A percentile compares a stretch with the other conserved stretches of the same genome.
Evolutionary conservation across 2,888 invertebrate genomes (phyloP).

Genomic region (Elmis aenea): DNA sequence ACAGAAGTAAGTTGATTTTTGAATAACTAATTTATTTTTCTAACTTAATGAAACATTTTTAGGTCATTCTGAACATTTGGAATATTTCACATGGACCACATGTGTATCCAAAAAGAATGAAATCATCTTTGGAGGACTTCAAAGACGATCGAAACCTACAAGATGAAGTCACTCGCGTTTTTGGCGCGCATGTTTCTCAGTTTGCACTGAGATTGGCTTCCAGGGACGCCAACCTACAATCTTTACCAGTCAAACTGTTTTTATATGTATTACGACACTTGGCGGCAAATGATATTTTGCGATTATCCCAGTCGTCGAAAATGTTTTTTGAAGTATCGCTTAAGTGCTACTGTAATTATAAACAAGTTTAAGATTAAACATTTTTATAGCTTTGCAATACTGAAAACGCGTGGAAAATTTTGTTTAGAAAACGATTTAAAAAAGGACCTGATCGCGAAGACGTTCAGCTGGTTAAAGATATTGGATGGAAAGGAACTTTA

Average conservation of each 20-base stretch:
- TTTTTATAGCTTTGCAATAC: constrained; percentile 25
- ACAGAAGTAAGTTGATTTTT: constrained; percentile 28
- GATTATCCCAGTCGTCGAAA: constrained; percentile 30
- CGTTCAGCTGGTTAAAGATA: constrained; percentile 5
- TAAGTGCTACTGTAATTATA: constrained; percentile 8
- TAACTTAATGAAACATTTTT: constrained; percentile 10
- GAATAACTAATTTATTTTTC: not conserved
- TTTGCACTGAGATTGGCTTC: constrained; percentile 20
- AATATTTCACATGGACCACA: constrained; percentile 32
- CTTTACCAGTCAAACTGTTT: constrained; percentile 32
- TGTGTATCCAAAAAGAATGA: constrained; percentile 29
- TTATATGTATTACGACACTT: constrained; percentile 27
- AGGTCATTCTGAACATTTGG: constrained; percentile 34
- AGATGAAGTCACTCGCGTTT: constrained; percentile 31
- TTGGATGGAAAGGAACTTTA: constrained; percentile 19
- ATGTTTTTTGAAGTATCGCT: constrained; percentile 31
- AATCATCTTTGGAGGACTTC: constrained; percentile 29
- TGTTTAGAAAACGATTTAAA: constrained; percentile 22
- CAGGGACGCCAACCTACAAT: constrained; percentile 22
- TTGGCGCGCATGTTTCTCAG: constrained; percentile 27
- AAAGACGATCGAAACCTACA: constrained; percentile 28
- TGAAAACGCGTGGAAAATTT: constrained; percentile 25
- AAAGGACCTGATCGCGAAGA: constrained; percentile 13
- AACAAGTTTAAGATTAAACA: no score
- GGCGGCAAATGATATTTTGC: constrained; percentile 28